Percentiles rank a stretch among this genome's conserved stretches.
These are phyloP conservation scores for Caranx ignobilis DNA, from an alignment of 2,113 vertebrate genomes.

Conservation along the genomic window DNA sequence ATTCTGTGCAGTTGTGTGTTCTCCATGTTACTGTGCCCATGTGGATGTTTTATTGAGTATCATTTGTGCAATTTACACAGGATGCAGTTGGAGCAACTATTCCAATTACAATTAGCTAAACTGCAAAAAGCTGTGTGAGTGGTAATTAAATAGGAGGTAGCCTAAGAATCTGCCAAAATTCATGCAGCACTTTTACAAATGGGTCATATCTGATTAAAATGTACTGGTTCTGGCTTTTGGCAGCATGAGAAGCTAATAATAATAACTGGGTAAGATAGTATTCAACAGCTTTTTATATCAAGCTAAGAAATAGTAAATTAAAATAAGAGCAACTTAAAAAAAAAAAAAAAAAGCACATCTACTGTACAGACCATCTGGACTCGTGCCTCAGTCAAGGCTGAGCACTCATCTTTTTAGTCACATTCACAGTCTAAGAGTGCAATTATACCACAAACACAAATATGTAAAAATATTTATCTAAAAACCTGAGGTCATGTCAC, in stretches of 20 bases:
- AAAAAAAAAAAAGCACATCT: not conserved
- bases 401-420: not conserved
- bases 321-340: not conserved
- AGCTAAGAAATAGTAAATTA: not conserved
- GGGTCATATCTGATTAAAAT: constrained; percentile 11
- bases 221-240: constrained; percentile 29
- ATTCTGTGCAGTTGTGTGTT: not conserved
- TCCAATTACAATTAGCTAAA: constrained; percentile 6
- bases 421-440: not conserved
- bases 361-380: constrained; percentile 17
- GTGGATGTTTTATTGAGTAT: not conserved
- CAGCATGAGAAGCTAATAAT: constrained; percentile 12
- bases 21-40: not conserved
- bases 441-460: not conserved
- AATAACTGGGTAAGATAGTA: not conserved
- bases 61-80: constrained; percentile 32
- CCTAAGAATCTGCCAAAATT: constrained; percentile 29
- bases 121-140: not conserved
- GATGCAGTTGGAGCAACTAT: constrained; percentile 20
- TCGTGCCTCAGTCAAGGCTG: not conserved
- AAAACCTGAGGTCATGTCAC: not conserved
- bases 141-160: constrained; percentile 33
- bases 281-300: not conserved
- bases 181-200: constrained; percentile 1
- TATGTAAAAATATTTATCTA: not conserved